phyloP scores from a whole-genome alignment of 2,113 vertebrate genomes.

The Lethenteron reissneri region DNA sequence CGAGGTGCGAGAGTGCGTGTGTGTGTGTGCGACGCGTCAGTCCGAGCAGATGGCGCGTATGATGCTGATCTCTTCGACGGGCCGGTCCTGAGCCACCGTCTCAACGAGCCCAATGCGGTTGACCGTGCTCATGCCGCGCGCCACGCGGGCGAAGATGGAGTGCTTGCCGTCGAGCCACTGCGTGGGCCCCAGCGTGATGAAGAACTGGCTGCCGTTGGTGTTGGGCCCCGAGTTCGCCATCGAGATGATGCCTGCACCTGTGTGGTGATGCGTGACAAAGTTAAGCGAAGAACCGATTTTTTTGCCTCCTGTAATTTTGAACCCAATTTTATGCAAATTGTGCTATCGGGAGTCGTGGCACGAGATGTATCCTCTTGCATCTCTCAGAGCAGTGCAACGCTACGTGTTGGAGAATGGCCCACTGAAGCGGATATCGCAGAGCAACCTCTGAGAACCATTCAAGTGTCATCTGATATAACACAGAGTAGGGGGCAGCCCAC shows the following conservation, averaged over 20 bases:
- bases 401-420: neutral
- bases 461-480: too few species aligned
- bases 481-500: too few species aligned
- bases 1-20: too few species aligned
- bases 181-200: slow-evolving; percentile 52
- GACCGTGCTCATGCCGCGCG: slow-evolving; percentile 54
- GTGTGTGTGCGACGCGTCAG: slow-evolving; percentile 15
- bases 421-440: neutral
- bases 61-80: slow-evolving; percentile 62
- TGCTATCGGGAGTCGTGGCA: neutral
- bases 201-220: slow-evolving; percentile 90
- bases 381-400: neutral
- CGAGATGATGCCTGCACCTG: slow-evolving; percentile 73
- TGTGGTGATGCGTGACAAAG: slow-evolving; percentile 7
- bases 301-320: neutral
- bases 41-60: slow-evolving; percentile 32
- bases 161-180: slow-evolving; percentile 89
- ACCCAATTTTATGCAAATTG: neutral
- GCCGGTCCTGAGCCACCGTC: slow-evolving; percentile 67
- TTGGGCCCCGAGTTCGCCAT: slow-evolving; percentile 86
- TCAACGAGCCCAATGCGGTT: slow-evolving; percentile 78
- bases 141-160: slow-evolving; percentile 69
- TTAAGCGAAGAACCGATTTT: slow-evolving; percentile 7
- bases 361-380: neutral
- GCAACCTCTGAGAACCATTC: neutral